Evolutionary conservation across 1,140 invertebrate genomes (phyloP), one percentile per base, ranked within the genome.

Genomic region (Meloidogyne hapla): DNA sequence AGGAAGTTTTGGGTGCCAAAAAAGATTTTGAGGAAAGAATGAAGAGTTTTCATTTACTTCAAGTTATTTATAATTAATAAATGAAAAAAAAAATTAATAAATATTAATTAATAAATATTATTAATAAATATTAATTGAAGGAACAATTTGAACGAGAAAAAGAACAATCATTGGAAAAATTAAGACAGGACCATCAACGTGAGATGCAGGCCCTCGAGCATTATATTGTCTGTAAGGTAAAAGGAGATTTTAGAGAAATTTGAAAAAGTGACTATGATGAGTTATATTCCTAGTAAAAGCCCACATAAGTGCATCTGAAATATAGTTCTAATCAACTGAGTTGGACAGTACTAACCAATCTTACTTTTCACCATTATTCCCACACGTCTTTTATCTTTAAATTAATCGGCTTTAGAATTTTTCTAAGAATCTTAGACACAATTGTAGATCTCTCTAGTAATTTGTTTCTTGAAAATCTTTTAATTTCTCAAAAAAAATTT

Each of bases 81-180:
- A 25, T 8, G 15, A 74, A 79, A 61, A 15, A 10, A 45, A 23
- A 25, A 8, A 56, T 42, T 42, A 63, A 18, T 15, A 10, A 62
- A 72, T 45, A 42, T 13, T 71, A 25, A 40, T 26, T 72, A 23
- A n/a, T n/a, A n/a, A n/a, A n/a, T n/a, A n/a, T n/a, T n/a, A 56
- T 42, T 42, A 63, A 18, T 15, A 10, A 62, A 72, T 45, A 42
- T 13, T 71, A 25, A 40, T 26, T 72, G 13, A 28, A 84, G 83
- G 85, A 86, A 40, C 83, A 86, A 69, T 86, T 86, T 61, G 85
- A 86, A 64, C 64, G 82, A n/a, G 85, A 86, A 66, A 86, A 86
- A 65, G 85, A 86, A 70, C 83, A 85, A 62, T 84, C 85, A 1
- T 61, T 86, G 56, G 85, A 86, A 67, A 86, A 87, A 65, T 74